Percentiles rank a stretch among this genome's conserved stretches.
These are phyloP conservation scores for Venusia cambrica DNA, from an alignment of 2,888 invertebrate genomes.

Conservation along the genomic window DNA sequence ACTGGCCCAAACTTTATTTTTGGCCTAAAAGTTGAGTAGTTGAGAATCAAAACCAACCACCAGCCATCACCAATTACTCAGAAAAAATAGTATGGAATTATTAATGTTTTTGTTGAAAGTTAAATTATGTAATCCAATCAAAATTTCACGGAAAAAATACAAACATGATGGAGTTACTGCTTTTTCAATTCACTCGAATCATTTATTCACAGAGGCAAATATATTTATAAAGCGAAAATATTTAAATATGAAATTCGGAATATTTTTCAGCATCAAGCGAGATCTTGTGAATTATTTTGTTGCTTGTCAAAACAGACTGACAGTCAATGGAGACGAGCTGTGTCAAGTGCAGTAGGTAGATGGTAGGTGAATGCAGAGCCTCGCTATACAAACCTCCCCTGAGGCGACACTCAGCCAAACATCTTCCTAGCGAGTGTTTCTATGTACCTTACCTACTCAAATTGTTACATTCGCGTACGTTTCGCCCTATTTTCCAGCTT, in stretches of 20 bases:
- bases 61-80: too few species aligned
- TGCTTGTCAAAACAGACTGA: slow-evolving; percentile 22
- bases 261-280: slow-evolving; percentile 10
- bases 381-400: slow-evolving; percentile 52
- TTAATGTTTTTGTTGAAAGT: too few species aligned
- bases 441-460: slow-evolving; percentile 12
- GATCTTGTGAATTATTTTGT: slow-evolving; percentile 1
- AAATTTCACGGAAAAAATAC: too few species aligned
- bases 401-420: slow-evolving; percentile 45
- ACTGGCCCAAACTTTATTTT: too few species aligned
- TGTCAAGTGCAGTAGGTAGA: slow-evolving; percentile 51
- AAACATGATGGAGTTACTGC: too few species aligned
- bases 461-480: slow-evolving; percentile 1
- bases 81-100: too few species aligned
- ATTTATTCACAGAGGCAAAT: too few species aligned
- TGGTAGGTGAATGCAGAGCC: slow-evolving; percentile 52
- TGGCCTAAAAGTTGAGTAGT: too few species aligned
- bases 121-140: too few species aligned
- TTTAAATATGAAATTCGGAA: slow-evolving; percentile 5
- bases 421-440: slow-evolving; percentile 30
- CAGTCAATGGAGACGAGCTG: slow-evolving; percentile 43
- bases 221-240: too few species aligned
- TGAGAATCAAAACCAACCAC: too few species aligned
- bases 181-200: too few species aligned
- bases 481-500: background rate